A percentile compares a stretch with the other conserved stretches of the same genome.
These are phyloP conservation scores for Girardinus metallicus DNA, from an alignment of 2,797 vertebrate species.

Conservation along the genomic window DNA sequence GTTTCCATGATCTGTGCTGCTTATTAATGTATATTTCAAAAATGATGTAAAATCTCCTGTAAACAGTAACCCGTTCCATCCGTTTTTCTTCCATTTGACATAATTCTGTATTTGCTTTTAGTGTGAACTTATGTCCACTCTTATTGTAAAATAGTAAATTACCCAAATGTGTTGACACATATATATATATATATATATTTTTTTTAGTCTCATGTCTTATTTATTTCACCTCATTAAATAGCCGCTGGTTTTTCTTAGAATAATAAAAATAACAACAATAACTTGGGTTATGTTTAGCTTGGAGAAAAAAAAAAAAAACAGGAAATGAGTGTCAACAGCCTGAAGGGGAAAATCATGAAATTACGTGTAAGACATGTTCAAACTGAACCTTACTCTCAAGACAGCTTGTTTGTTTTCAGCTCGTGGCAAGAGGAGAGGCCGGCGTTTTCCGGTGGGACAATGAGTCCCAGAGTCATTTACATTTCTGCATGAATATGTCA, in stretches of 20 bases:
- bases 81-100: conserved; percentile 29
- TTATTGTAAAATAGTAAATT: conserved; percentile 26
- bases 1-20: neutral
- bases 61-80: conserved; percentile 47
- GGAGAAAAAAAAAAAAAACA: conserved; percentile 2
- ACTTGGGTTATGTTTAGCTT: conserved; percentile 36
- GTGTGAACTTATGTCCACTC: conserved; percentile 20
- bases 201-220: conserved; percentile 36
- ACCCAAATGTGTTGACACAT: conserved; percentile 16
- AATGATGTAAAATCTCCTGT: conserved; percentile 30
- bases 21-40: conserved; percentile 13
- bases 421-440: conserved; percentile 25
- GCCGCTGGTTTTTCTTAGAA: conserved; percentile 25
- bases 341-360: conserved; percentile 46
- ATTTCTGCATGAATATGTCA: conserved; percentile 28
- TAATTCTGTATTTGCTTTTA: conserved; percentile 22
- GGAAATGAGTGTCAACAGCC: conserved; percentile 42
- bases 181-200: neutral
- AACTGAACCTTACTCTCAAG: conserved; percentile 36
- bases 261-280: conserved; percentile 18
- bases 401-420: conserved; percentile 42
- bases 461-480: conserved; percentile 36
- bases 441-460: conserved; percentile 27
- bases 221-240: conserved; percentile 53
- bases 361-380: conserved; percentile 60